Evolutionary conservation across 1,140 invertebrate genomes (phyloP), one percentile per base, ranked within the genome.

Genomic region (Drosophila baimaii): DNA sequence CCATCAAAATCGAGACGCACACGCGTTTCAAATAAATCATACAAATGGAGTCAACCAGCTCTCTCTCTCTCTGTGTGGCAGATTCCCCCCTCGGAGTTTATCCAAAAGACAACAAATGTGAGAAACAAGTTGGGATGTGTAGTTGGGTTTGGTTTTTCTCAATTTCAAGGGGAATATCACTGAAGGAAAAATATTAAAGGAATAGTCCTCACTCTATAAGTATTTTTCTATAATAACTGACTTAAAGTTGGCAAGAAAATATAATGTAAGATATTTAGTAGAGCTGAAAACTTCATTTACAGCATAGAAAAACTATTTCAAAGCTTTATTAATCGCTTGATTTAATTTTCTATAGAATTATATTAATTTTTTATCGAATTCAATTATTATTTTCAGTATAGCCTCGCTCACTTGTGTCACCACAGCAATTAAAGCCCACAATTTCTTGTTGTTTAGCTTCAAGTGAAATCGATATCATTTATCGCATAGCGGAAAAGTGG

Each of bases 391-490:
- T 49, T 21, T 31, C 15, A 71, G 56, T 61, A 39, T 43, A 43
- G 19, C 58, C 4, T 7, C 35, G 19, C 63, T 59, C 77, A 70
- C 52, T 81, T 82, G 83, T 88, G 83, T 88, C 82, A 72, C 75
- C 76, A 77, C 66, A 79, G 63, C 70, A 86, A 89, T 74, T 80
- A 89, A 88, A 29, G 47, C 63, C 57, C 76, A 83, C 79, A 70
- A 73, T 77, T 80, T 83, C 77, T 70, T 72, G 68, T 54, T 70
- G 77, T 25, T 41, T 49, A 58, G 61, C 54, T 64, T 56, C 13
- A 51, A 88, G 84, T 88, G 83, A 88, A 88, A 88, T 89, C 83
- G 83, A 88, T 88, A 88, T 59, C 69, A 83, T 52, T 71, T 84
- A 79, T 79, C 47, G 63, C 62, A 68, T 41, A 65, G 83, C 79